Evolutionary conservation across 2,888 invertebrate genomes (phyloP).

Genomic region (Euphydryas editha): DNA sequence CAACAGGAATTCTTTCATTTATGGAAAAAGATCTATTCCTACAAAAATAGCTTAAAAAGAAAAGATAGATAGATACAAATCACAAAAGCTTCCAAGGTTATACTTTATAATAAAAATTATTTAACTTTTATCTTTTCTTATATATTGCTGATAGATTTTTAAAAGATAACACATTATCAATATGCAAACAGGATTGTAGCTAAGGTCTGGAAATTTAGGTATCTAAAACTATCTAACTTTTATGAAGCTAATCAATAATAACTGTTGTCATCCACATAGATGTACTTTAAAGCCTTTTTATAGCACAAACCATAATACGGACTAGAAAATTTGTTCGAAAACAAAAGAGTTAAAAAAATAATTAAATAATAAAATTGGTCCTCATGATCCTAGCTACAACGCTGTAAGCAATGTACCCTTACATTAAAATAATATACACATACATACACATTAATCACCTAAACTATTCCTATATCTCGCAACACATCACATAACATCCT

Average conservation of each 20-base stretch:
- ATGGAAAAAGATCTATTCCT: slow-evolving; percentile 20
- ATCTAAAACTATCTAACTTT: not conserved
- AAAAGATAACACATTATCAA: slow-evolving; percentile 3
- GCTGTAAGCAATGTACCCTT: not conserved
- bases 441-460: slow-evolving; percentile 19
- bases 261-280: too few relatives aligned
- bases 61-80: slow-evolving; percentile 14
- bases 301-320: not conserved
- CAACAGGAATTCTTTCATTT: slow-evolving; percentile 14
- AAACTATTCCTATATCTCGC: slow-evolving; percentile 17
- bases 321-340: too few relatives aligned
- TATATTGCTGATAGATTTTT: slow-evolving; percentile 17
- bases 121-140: not conserved
- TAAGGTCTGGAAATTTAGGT: not conserved
- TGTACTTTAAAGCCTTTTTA: too few relatives aligned
- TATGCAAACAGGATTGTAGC: slow-evolving; percentile 2
- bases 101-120: slow-evolving; percentile 15
- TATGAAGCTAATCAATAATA: not conserved
- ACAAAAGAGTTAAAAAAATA: too few relatives aligned
- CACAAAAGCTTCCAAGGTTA: slow-evolving; percentile 23
- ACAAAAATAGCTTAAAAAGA: slow-evolving; percentile 33
- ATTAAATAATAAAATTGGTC: too few relatives aligned
- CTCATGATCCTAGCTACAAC: slow-evolving; percentile 11
- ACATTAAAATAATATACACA: slow-evolving; percentile 13
- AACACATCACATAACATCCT: slow-evolving; percentile 33